Base-by-base conservation (phyloP, 1,140 invertebrate genomes). In the Zaprionus ornatus region DNA sequence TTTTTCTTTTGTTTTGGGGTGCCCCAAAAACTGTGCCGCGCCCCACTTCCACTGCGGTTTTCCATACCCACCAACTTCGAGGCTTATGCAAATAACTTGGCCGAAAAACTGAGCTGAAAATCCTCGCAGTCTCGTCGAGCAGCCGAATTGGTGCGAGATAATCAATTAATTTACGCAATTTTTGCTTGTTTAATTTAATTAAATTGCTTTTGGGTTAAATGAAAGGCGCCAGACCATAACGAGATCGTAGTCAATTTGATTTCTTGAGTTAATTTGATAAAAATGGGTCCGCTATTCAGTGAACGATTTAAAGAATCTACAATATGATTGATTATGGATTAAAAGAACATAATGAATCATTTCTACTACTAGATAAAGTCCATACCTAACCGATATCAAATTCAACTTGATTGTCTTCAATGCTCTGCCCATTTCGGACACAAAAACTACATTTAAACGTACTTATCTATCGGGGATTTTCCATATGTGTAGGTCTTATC, bases 31-130 rank as follows among this genome's bases (percentile, higher is more conserved):
- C 25, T 68, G 29, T 60, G 55, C 32, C 48, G 21, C 54, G 54
- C 52, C 40, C 62, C 23, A 65, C 32, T 42, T 56, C 23, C 52
- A 55, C 17, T 50, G 21, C 27, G 52, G 48, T 50, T 50, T 23
- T 13, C 45, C 42, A 48, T 48, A 3, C 45, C 45, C 45, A 9
- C 1, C 19, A 4, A 50, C 19, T 50, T 23, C 10, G 10, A 2
- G 32, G 29, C 65, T 69, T 63, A 74, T 74, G 65, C 52, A 74
- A 74, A 74, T 63, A 62, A 17, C 40, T 37, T 62, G 52, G 67
- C 67, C 25, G 19, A 57, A 13, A 64, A 63, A 27, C 56, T 29
- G n/a, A 27, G 21, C 29, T n/a, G 3, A 69, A 37, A 59, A 42
- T 45, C 65, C 21, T 50, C 10, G 50, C 59, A 69, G 35, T 37